Percentiles rank a stretch among this genome's conserved stretches.
Conservation (phyloP, 2,113 vertebrate species). For the Pseudorasbora parva region DNA sequence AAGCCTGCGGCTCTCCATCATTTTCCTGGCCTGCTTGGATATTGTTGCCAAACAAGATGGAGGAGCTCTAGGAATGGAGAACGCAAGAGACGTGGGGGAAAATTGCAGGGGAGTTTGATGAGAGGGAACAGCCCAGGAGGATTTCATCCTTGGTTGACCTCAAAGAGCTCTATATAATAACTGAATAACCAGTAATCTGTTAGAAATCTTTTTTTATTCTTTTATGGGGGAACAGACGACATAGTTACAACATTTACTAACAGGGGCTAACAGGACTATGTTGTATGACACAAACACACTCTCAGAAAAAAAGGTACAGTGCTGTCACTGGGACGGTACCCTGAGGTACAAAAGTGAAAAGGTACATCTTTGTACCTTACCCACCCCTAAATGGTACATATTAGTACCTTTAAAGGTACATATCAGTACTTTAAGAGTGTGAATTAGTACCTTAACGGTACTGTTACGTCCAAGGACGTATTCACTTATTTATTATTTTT, state of each 20-base stretch:
- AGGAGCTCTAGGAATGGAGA: background rate
- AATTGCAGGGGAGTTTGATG: conserved; percentile 2
- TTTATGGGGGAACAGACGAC: background rate
- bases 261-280: background rate
- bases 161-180: background rate
- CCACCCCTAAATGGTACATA: too few relatives aligned
- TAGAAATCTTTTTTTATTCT: background rate
- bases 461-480: too few relatives aligned
- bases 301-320: too few relatives aligned
- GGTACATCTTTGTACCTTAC: too few relatives aligned
- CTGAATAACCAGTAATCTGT: background rate
- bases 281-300: too few relatives aligned
- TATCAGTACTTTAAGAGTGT: too few relatives aligned
- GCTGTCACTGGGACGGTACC: too few relatives aligned
- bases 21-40: conserved; percentile 7
- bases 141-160: conserved; percentile 1
- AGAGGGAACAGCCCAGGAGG: background rate
- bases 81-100: background rate
- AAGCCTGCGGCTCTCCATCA: conserved; percentile 33
- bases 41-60: conserved; percentile 45
- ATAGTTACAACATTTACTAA: background rate
- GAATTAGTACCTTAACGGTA: too few relatives aligned
- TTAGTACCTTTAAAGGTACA: too few relatives aligned
- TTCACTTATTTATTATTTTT: too few relatives aligned
- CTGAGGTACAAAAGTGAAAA: too few relatives aligned